Base-by-base conservation (phyloP, 1,140 invertebrate species). In the Physella acuta region DNA sequence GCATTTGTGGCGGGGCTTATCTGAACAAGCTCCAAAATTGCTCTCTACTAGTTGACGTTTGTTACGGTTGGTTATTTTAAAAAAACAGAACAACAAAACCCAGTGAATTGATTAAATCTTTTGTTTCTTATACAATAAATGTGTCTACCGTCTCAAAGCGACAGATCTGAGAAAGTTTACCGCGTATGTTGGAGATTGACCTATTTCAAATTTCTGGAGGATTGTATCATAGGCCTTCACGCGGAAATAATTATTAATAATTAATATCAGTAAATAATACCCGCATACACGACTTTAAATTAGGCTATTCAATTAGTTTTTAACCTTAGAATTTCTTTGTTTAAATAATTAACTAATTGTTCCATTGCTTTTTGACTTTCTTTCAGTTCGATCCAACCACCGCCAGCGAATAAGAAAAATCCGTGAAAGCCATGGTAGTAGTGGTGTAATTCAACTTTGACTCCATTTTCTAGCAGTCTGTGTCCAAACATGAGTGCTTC, bases 401-500 rank as follows among this genome's bases (percentile, higher is more conserved):
- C 73, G 1, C 74, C 76, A 30, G 74, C 73, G 60, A 80, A 82
- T n/a, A 78, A 68, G 52, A 82, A 75, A 68, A 80, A 78, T 30
- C 77, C 78, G 68, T 83, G 81, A 44, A 81, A 81, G 16, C 75
- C 76, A 11, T 76, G 52, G 20, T 34, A 62, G 62, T 83, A 82
- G 61, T 83, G 75, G 61, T 75, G 70, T 16, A 80, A 62, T 60
- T 78, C 78, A 2, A 79, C 75, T 44, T 76, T 76, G 0, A 77
- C 71, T 8, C 68, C 74, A 11, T 64, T 70, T 34, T 78, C 68
- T 39, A 69, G 67, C 11, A 83, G 63, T 49, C 81, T 71, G 16
- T 76, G 71, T 2, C 71, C 72, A 61, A 79, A 83, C 77, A 82
- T 81, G 26, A 83, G 70, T 5, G 71, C 79, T 62, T 82, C 81